A percentile compares a stretch with the other conserved stretches of the same genome.
Conservation (phyloP, 2,113 vertebrate species). For the Copsychus sechellarum region DNA sequence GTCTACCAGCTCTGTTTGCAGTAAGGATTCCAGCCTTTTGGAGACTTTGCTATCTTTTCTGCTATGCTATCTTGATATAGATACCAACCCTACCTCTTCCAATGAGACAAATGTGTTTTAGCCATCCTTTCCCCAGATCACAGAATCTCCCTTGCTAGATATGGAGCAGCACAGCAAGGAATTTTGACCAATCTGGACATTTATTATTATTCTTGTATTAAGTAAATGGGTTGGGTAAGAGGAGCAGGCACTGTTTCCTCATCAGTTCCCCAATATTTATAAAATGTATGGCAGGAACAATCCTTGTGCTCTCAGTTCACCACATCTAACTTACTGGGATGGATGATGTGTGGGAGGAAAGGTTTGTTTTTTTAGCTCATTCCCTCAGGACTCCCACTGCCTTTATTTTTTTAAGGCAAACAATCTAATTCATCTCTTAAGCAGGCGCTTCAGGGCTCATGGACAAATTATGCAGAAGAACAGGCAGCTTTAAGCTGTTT, state of each 20-base stretch:
- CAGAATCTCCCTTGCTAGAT: not conserved
- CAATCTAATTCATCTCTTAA: not conserved
- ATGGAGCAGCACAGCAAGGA: not conserved
- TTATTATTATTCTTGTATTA: not conserved
- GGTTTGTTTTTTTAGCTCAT: not conserved
- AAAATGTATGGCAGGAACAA: not conserved
- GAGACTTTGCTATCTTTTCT: not conserved
- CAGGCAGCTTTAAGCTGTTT: not conserved
- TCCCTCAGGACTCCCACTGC: not conserved
- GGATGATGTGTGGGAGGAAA: not conserved
- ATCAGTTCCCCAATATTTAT: not conserved
- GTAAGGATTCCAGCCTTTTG: not conserved
- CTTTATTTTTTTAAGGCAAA: not conserved
- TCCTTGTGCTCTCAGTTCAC: not conserved
- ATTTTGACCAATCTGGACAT: not conserved
- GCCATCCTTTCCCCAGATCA: not conserved
- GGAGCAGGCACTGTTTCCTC: not conserved
- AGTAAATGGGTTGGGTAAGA: not conserved
- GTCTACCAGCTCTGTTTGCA: conserved; percentile 12
- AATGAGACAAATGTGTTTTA: not conserved
- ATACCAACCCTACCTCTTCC: not conserved
- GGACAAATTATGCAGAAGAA: not conserved
- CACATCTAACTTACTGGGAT: not conserved
- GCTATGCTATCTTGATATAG: not conserved
- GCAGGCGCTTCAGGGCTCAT: not conserved